Percentiles rank a stretch among this genome's conserved stretches.
Conservation (phyloP, 92 coral and sea anemone genomes). For the Epizoanthus stellaris region DNA sequence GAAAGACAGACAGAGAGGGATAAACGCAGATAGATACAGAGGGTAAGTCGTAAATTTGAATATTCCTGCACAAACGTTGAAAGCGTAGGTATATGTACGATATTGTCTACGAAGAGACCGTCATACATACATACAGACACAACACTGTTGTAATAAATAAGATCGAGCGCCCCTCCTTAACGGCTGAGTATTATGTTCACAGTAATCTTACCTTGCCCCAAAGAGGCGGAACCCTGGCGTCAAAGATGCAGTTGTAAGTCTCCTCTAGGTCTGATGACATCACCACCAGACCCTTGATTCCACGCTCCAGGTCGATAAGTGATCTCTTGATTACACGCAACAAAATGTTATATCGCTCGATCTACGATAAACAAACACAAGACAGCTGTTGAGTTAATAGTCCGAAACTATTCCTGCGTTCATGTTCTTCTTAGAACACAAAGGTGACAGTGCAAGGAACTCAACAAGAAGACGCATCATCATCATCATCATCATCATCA, state of each 20-base stretch:
- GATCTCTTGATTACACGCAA: slow-evolving; percentile 87
- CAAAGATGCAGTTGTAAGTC: slow-evolving; percentile 91
- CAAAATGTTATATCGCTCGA: slow-evolving; percentile 88
- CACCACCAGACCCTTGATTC: slow-evolving; percentile 97
- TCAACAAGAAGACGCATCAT: too few species aligned
- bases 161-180: neutral
- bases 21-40: too few species aligned
- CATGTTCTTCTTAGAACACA: neutral
- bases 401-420: too few species aligned
- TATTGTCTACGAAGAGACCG: neutral
- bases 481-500: too few species aligned
- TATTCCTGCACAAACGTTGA: too few species aligned
- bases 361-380: slow-evolving; percentile 45
- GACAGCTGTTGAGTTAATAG: neutral
- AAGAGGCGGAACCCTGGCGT: slow-evolving; percentile 96
- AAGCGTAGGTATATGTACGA: too few species aligned
- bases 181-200: neutral
- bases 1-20: too few species aligned
- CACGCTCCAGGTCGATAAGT: slow-evolving; percentile 93
- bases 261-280: slow-evolving; percentile 99
- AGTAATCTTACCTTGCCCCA: slow-evolving; percentile 88
- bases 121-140: neutral
- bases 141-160: neutral
- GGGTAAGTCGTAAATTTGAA: too few species aligned
- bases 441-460: neutral